Evolutionary conservation across 2,113 vertebrate genomes (phyloP).

Genomic region (Petaurus breviceps): DNA sequence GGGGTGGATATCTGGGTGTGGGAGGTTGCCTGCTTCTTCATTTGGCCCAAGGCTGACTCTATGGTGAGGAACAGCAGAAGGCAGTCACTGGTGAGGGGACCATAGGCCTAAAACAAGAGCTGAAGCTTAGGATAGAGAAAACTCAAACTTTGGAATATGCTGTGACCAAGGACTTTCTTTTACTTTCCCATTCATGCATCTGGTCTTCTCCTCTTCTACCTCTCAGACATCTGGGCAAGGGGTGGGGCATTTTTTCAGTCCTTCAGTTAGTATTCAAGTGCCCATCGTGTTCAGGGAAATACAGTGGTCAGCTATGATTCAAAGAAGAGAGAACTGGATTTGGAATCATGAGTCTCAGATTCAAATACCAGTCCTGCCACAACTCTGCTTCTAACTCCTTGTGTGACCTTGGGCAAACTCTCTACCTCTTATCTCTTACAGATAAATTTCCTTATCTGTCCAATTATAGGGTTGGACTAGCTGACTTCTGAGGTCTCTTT

Average conservation of each 20-base stretch:
- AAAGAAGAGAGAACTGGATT: neutral
- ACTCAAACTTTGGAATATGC: neutral
- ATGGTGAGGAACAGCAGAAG: neutral
- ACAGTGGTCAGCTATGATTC: neutral
- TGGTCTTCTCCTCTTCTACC: neutral
- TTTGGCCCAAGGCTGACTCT: neutral
- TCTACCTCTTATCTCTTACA: neutral
- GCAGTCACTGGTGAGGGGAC: neutral
- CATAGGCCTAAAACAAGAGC: neutral
- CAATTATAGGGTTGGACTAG: neutral
- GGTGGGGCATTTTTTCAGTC: neutral
- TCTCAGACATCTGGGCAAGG: neutral
- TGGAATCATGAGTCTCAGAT: neutral
- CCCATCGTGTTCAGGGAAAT: neutral
- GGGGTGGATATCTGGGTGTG: neutral
- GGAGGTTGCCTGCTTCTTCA: neutral
- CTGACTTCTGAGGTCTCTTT: neutral
- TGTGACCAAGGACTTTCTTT: neutral
- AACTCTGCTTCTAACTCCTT: neutral
- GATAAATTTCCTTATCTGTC: neutral
- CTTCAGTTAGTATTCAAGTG: neutral
- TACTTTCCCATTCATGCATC: neutral
- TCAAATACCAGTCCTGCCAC: neutral
- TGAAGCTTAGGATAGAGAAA: neutral
- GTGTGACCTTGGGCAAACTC: neutral